Evolutionary conservation across 1,140 invertebrate genomes (phyloP).

Genomic region (Propsilocerus akamusi): DNA sequence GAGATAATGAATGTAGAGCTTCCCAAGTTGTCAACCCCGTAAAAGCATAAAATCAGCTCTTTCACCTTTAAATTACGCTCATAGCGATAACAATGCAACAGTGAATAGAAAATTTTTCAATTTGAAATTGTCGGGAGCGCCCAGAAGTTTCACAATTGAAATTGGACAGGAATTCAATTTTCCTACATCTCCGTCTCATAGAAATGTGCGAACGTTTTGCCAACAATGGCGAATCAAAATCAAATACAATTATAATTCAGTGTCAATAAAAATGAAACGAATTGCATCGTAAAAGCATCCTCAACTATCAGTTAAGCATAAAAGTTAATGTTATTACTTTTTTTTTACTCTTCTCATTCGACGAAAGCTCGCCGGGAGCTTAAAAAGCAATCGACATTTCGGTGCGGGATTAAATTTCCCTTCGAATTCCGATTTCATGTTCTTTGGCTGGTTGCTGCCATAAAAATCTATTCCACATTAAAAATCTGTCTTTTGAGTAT

Average conservation of each 20-base stretch:
- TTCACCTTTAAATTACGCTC: too few relatives aligned
- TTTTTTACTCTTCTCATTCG: neutral
- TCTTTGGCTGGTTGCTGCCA: neutral
- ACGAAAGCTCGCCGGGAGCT: neutral
- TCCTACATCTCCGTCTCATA: too few relatives aligned
- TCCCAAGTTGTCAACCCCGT: too few relatives aligned
- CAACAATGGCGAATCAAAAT: neutral
- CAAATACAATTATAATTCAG: constrained; percentile 3
- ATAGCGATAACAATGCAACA: too few relatives aligned
- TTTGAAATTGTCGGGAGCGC: too few relatives aligned
- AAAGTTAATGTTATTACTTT: constrained; percentile 2
- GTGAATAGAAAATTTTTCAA: too few relatives aligned
- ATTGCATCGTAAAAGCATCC: constrained; percentile 3
- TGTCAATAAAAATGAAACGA: neutral
- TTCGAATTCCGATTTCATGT: neutral
- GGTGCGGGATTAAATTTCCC: neutral
- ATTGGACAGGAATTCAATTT: too few relatives aligned
- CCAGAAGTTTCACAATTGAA: too few relatives aligned
- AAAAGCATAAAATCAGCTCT: too few relatives aligned
- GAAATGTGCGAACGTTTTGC: too few relatives aligned
- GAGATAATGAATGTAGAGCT: too few relatives aligned
- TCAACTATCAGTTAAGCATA: constrained; percentile 2
- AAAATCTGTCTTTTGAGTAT: too few relatives aligned
- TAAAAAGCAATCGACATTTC: neutral
- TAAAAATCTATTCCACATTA: neutral